Base-by-base conservation (phyloP, 2,888 invertebrate genomes). In the Melanostoma scalare region DNA sequence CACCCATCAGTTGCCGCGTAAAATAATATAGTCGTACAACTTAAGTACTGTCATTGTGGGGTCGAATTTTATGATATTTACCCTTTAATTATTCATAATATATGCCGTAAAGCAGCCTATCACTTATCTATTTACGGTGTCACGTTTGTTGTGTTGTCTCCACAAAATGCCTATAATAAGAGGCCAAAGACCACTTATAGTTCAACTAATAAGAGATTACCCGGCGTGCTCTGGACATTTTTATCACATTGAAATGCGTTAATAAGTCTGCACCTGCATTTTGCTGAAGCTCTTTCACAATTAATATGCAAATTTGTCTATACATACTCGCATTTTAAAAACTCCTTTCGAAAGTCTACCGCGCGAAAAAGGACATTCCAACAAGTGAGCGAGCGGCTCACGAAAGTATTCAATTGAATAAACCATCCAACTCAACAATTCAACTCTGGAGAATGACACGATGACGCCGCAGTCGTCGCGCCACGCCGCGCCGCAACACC, bases 301-400 rank as follows among this genome's bases (percentile, higher is more conserved):
- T 84, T 84, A 67, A 84, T 78, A 84, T 84, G 78, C 78, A 84
- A 84, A 84, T 82, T 81, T 31, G 40, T 40, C n/a, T 42, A n/a
- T n/a, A 36, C 42, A 6, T 44, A 35, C 3, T 44, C 60, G 20
- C 20, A 60, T 60, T 42, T 30, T 35, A 4, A 50, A 52, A 60
- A 50, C 68, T 31, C 6, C 8, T 33, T 33, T 8, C 40, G 40
- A 53, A 38, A n/a, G 38, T 33, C 46, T 9, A 48, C 55, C 55
- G 50, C 38, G 44, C 31, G 35, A 20, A 56, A 76, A 67, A 81
- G 76, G 77, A 77, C 73, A 78, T 78, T 78, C 55, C 72, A 65
- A n/a, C 6, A 50, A 6, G 3, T 1, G n/a, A 3, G 4, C 4
- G n/a, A 6, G 9, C 10, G 38, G 36, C 60, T 31, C 35, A 9